These are phyloP conservation scores for Ageneiosus marmoratus DNA, from an alignment of 2,113 vertebrate species.

Conservation along the genomic window DNA sequence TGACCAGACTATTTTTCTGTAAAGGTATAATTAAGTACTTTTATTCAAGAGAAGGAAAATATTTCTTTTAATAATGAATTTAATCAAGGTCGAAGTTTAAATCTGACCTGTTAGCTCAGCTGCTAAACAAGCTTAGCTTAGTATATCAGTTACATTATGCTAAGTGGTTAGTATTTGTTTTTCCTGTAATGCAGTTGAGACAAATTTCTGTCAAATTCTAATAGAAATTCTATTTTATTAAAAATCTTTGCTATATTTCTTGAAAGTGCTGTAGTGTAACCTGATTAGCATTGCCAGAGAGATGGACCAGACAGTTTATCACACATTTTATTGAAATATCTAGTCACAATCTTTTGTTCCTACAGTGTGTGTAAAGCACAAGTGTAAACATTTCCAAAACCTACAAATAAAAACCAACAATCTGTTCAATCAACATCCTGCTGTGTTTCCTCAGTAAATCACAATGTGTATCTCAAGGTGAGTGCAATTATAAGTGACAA, in stretches of 20 bases:
- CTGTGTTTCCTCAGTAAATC: constrained; percentile 6
- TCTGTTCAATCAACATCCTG: not conserved
- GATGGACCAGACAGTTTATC: not conserved
- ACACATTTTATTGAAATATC: constrained; percentile 15
- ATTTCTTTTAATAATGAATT: not conserved
- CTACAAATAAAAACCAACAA: not conserved
- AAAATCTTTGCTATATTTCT: not conserved
- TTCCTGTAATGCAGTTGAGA: not conserved
- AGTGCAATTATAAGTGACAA: not conserved
- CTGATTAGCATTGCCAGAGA: not conserved
- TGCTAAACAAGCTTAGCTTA: too few relatives aligned
- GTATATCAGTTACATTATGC: not conserved
- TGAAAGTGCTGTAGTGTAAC: not conserved
- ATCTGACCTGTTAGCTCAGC: too few relatives aligned
- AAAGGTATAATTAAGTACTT: not conserved
- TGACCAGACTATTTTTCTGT: too few relatives aligned
- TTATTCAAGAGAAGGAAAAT: not conserved
- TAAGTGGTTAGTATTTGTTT: not conserved
- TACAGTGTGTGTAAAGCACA: constrained; percentile 32
- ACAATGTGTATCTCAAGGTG: not conserved
- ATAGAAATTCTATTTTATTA: not conserved
- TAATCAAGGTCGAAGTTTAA: not conserved
- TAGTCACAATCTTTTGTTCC: not conserved
- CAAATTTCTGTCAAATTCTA: not conserved
- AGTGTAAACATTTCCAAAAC: constrained; percentile 41